These are phyloP conservation scores for Struthidea cinerea DNA, from an alignment of 2,113 vertebrate genomes.

Conservation along the genomic window DNA sequence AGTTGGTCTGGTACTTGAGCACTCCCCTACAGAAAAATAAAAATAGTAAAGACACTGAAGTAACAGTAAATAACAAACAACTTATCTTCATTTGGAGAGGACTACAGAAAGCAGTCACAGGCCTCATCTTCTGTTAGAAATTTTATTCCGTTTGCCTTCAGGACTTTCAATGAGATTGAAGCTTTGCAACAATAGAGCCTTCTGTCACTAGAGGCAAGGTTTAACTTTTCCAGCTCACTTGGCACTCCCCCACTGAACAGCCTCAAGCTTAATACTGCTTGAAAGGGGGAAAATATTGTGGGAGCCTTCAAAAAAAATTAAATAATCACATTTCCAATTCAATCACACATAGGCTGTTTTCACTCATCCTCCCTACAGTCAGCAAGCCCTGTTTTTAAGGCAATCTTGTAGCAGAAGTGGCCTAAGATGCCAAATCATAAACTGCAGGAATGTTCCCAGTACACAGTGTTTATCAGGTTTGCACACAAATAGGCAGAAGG, in stretches of 20 bases:
- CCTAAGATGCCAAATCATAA: not conserved
- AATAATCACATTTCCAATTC: constrained; percentile 11
- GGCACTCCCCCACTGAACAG: not conserved
- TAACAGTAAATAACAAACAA: not conserved
- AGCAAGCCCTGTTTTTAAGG: not conserved
- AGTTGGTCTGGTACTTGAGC: constrained; percentile 92
- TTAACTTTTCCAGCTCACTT: constrained; percentile 25
- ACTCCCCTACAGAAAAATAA: constrained; percentile 78
- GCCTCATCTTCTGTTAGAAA: not conserved
- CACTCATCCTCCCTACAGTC: not conserved
- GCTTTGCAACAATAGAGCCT: not conserved
- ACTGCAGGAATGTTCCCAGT: not conserved
- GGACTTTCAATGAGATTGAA: not conserved
- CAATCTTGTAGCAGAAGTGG: not conserved
- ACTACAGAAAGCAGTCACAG: not conserved
- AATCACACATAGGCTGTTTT: not conserved
- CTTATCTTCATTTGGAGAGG: not conserved
- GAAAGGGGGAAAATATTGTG: not conserved
- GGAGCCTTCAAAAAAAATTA: not conserved
- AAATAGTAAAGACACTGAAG: not conserved
- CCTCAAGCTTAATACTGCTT: not conserved
- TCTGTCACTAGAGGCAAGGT: not conserved
- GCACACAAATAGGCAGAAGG: not conserved
- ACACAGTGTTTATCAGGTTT: not conserved
- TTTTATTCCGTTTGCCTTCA: not conserved